Base-by-base conservation (phyloP, 2,888 invertebrate genomes). In the Morinoia aosen region DNA sequence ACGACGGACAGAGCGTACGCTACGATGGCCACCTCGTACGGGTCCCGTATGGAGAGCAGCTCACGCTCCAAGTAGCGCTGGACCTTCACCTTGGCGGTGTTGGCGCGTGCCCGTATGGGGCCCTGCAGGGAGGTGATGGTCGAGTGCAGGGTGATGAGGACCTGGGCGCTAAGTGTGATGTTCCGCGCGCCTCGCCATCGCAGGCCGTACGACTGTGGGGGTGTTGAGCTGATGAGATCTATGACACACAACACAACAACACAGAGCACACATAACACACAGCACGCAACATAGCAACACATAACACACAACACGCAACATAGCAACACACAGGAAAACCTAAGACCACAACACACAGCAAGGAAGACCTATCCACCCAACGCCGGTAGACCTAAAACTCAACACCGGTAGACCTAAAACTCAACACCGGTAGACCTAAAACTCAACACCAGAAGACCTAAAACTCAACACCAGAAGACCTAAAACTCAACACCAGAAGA, bases 131-230 rank as follows among this genome's bases (percentile, higher is more conserved):
- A 96, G 64, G 97, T 97, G 5, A 97, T 96, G 4, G 97, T 97
- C 94, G 97, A 97, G 57, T 97, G 97, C 19, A 98, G 97, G 0
- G 97, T 97, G 95, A 98, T 97, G 16, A 98, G 97, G 25, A 98
- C 97, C 97, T 98, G 98, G 0, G 98, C 97, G 14, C 98, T 98
- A 93, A 98, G 97, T 5, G 97, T 97, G 8, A 97, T 97, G 96
- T 97, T 97, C 88, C 95, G 96, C 7, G 95, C 95, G 39, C 95
- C 95, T 12, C 96, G 95, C 95, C 96, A 76, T 95, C 95, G 33
- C 94, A 40, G 88, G 91, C 96, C 95, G 96, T 95, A 95, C 95
- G 96, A 95, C 96, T 96, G 95, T 95, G 19, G 95, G 91, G 64
- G 56, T 8, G 88, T 12, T 3, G 88, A 39, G 64, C 61, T 61